Evolutionary conservation across 2,113 vertebrate genomes (phyloP), one percentile per base, ranked within the genome.

Genomic region (Corydoras maculifer): DNA sequence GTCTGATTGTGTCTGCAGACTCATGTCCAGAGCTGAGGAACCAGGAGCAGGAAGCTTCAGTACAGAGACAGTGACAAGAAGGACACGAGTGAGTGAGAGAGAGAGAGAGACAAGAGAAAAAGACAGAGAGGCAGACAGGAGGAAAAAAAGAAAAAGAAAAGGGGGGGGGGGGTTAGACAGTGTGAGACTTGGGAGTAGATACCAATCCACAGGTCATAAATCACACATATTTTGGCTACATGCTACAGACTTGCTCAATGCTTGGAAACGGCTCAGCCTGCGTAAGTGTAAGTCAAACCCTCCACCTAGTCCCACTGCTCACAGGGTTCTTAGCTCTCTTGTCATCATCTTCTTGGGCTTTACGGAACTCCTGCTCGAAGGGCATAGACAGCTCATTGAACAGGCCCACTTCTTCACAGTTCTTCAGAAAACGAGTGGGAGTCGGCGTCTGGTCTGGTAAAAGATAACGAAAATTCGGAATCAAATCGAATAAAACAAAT

Each of bases 401-500:
- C 58, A 99, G 91, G 53, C 96, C 97, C 63, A 99, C 97, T 74
- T 99, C 97, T 78, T 99, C 97, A 30, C 97, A 99, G 87, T 99
- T 99, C 88, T 98, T 98, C 82, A 99, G 81, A 88, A 99, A 99
- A 76, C 97, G 92, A 4, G 97, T 99, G 2, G 97, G 97, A 81
- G 97, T 99, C 25, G 97, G 97, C 5, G 97, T 99, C 84, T 98
- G 96, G 86, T 99, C 97, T 99, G 88, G 64, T 48, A 75, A 78
- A 25, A 5, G 79, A 30, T 50, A 69, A 7, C 18, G 1, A 25
- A 25, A 25, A 25, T 25, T 2, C 18, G 18, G 18, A 25, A 25
- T 25, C 18, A 25, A 25, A 25, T 25, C 18, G 18, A 25, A 25
- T 1, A 25, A 43, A 43, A 43, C 35, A 43, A 43, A 43, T 2